phyloP scores from a whole-genome alignment of 2,113 vertebrate genomes.

The Phocoena phocoena region DNA sequence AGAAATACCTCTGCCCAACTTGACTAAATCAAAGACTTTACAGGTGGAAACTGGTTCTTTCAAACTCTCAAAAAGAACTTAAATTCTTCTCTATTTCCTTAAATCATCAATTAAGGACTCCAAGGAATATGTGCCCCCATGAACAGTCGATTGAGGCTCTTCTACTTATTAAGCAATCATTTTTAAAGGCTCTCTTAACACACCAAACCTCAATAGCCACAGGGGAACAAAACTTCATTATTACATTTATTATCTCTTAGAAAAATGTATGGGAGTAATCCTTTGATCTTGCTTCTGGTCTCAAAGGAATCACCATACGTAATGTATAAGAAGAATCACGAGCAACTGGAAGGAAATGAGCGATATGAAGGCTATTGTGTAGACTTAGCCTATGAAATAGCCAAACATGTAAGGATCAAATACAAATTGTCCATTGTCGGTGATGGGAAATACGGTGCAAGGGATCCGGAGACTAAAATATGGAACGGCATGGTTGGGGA shows the following conservation, averaged over 20 bases:
- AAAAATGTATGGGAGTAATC: conserved; percentile 86
- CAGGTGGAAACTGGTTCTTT: conserved; percentile 18
- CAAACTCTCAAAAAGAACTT: conserved; percentile 11
- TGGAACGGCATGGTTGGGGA: conserved; percentile 99
- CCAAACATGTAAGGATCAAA: conserved; percentile 99
- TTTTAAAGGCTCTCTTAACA: background rate
- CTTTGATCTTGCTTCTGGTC: conserved; percentile 82
- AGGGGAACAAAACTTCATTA: conserved; percentile 11
- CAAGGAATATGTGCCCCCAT: background rate
- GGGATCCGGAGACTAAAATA: conserved; percentile 98
- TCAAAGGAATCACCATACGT: conserved; percentile 99
- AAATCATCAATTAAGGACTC: conserved; percentile 36
- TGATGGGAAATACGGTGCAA: conserved; percentile 98
- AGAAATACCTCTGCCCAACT: background rate
- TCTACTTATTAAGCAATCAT: background rate
- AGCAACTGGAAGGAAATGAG: conserved; percentile 99
- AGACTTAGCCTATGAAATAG: conserved; percentile 99
- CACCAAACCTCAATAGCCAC: conserved; percentile 28
- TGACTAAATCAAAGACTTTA: conserved; percentile 49
- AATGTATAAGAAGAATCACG: conserved; percentile 99
- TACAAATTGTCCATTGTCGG: conserved; percentile 99
- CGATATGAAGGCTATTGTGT: conserved; percentile 99
- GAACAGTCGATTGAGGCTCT: background rate
- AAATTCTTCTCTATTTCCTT: conserved; percentile 31
- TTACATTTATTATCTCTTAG: conserved; percentile 79